phyloP scores from a whole-genome alignment of 2,113 vertebrate genomes.

The Maccullochella peelii region DNA sequence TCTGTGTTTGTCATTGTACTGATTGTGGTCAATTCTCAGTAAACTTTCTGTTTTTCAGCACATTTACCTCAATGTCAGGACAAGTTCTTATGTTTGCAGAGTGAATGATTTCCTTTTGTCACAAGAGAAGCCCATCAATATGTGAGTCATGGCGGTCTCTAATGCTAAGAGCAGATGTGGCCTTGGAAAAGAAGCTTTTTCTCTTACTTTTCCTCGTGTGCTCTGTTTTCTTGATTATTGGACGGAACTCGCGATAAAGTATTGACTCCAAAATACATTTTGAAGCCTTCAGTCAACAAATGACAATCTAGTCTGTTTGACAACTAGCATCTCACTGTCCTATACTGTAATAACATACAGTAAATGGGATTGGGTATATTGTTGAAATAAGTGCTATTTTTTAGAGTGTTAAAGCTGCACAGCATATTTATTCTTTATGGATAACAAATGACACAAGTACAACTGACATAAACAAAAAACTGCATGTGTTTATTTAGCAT shows the following conservation, averaged over 20 bases:
- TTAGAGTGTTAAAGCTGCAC: not conserved
- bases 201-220: not conserved
- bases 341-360: not conserved
- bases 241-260: not conserved
- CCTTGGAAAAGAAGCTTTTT: constrained; percentile 3
- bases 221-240: not conserved
- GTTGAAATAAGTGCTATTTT: not conserved
- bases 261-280: not conserved
- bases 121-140: constrained; percentile 42
- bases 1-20: constrained; percentile 49
- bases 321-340: not conserved
- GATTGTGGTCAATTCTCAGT: constrained; percentile 53
- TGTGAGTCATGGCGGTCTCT: constrained; percentile 43
- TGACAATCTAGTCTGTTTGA: not conserved
- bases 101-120: constrained; percentile 56
- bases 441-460: not conserved
- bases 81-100: constrained; percentile 52
- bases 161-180: constrained; percentile 26
- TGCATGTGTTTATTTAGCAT: not conserved
- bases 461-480: not conserved
- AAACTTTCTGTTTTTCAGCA: constrained; percentile 65
- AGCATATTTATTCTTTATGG: not conserved
- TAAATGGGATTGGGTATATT: not conserved
- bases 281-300: not conserved
- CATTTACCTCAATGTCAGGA: constrained; percentile 57